Evolutionary conservation across 2,888 invertebrate genomes (phyloP), one percentile per base, ranked within the genome.

Genomic region (Sphaerophoria rueppellii): DNA sequence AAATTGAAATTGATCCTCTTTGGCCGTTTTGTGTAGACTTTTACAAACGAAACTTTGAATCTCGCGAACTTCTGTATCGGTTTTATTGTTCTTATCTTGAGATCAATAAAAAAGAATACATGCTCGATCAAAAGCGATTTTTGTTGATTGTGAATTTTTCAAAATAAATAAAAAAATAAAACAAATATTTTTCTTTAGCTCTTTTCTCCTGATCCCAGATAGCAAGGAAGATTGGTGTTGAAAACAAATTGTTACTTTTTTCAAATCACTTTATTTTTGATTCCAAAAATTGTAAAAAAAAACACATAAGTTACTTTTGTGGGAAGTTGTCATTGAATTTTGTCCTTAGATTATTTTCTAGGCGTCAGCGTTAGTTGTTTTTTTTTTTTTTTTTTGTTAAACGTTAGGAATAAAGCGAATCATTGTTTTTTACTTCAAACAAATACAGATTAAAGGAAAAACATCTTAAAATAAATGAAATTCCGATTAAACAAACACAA

Each of bases 141-240:
- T 52, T 9, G 14, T 46, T 73, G 46, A 34, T 60, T 48, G 60
- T n/a, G 71, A 67, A 74, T 55, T 52, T 65, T 46, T 63, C 73
- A 9, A 71, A 71, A 75, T 71, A 69, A 46, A 58, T 67, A 60
- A 74, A 75, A 43, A 81, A 76, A 71, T 63, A 78, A 82, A 78
- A 80, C 75, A 80, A 76, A 50, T 24, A 24, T 76, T 72, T 48
- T 69, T 77, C 90, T 91, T 90, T 88, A 89, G 91, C 91, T 91
- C 91, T 91, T 91, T 85, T 81, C 85, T 90, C 91, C 92, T 91
- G 91, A 90, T 91, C 92, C 92, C 91, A 92, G 91, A 90, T 91
- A 90, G 90, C 91, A 91, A 89, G 89, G 89, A 89, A 89, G 52
- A 16, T 88, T 87, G 88, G 87, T 88, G 86, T 86, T 87, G 83